phyloP scores from a whole-genome alignment of 2,797 vertebrate genomes.

The Trachurus trachurus region DNA sequence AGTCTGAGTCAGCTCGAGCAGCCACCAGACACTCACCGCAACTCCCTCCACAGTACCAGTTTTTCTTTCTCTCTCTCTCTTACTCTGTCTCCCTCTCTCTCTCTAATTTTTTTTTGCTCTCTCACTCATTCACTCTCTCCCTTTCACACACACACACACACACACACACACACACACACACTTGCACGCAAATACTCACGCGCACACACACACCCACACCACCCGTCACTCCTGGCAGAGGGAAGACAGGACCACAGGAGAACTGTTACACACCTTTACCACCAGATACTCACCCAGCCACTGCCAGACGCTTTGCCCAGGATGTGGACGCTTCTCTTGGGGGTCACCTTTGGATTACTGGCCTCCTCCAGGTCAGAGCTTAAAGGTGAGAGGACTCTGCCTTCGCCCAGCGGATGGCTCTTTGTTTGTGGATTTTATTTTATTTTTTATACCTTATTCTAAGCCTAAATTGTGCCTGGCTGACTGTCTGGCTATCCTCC shows the following conservation, averaged over 20 bases:
- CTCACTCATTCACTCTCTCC: conserved; percentile 47
- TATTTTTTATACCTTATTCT: conserved; percentile 4
- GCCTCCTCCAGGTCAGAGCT: conserved; percentile 73
- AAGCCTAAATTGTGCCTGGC: conserved; percentile 17
- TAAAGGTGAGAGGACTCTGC: conserved; percentile 77
- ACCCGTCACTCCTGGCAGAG: conserved; percentile 73
- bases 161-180: conserved; percentile 35
- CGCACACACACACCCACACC: conserved; percentile 46
- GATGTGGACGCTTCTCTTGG: conserved; percentile 83
- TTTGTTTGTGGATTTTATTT: conserved; percentile 57
- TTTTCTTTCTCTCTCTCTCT: conserved; percentile 34
- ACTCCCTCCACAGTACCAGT: conserved; percentile 60
- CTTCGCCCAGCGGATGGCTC: conserved; percentile 35
- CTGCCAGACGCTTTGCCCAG: conserved; percentile 60
- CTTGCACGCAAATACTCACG: conserved; percentile 40
- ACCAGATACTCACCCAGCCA: conserved; percentile 65
- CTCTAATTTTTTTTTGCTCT: conserved; percentile 31
- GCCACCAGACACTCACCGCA: conserved; percentile 62
- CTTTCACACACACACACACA: conserved; percentile 28
- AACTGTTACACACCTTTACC: conserved; percentile 72
- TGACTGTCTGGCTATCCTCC: conserved; percentile 24
- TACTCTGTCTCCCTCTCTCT: conserved; percentile 20
- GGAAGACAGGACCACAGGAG: conserved; percentile 74
- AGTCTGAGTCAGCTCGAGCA: conserved; percentile 73
- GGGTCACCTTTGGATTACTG: conserved; percentile 84